These are phyloP conservation scores for Sebastes trivittatus DNA, from an alignment of 2,797 vertebrate species.

Conservation along the genomic window DNA sequence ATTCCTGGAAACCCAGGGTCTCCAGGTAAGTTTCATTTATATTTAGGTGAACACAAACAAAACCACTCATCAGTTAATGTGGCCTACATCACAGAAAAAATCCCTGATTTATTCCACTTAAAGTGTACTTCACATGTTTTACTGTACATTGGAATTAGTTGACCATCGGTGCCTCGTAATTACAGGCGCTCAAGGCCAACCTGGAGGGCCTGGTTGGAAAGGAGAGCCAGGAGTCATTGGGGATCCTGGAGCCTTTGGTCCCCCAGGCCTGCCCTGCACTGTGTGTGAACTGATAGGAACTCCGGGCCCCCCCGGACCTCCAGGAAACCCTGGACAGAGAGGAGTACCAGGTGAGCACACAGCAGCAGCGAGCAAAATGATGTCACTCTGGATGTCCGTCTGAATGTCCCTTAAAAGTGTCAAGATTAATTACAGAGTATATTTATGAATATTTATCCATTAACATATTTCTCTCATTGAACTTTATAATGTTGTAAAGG, in stretches of 20 bases:
- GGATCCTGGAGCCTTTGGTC: conserved; percentile 55
- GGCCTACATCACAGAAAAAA: background rate
- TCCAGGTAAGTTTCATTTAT: conserved; percentile 40
- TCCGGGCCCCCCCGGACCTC: conserved; percentile 48
- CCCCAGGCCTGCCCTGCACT: conserved; percentile 43
- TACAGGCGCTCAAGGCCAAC: conserved; percentile 57
- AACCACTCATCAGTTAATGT: background rate
- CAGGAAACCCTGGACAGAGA: conserved; percentile 45
- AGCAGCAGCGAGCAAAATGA: background rate
- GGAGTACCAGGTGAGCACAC: conserved; percentile 54
- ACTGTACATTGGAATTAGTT: background rate
- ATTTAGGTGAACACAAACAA: conserved; percentile 2
- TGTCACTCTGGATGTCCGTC: background rate
- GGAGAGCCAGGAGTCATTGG: conserved; percentile 54
- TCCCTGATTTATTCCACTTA: background rate
- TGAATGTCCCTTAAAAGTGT: background rate
- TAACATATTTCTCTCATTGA: background rate
- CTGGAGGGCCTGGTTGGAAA: conserved; percentile 55
- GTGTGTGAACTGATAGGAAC: background rate
- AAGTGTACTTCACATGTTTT: background rate
- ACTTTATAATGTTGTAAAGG: conserved; percentile 43
- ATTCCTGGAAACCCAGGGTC: conserved; percentile 52
- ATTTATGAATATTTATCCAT: background rate
- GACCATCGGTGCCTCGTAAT: background rate
- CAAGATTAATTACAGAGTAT: background rate